These are phyloP conservation scores for Eriosoma lanigerum DNA, from an alignment of 1,140 invertebrate species.

Conservation along the genomic window DNA sequence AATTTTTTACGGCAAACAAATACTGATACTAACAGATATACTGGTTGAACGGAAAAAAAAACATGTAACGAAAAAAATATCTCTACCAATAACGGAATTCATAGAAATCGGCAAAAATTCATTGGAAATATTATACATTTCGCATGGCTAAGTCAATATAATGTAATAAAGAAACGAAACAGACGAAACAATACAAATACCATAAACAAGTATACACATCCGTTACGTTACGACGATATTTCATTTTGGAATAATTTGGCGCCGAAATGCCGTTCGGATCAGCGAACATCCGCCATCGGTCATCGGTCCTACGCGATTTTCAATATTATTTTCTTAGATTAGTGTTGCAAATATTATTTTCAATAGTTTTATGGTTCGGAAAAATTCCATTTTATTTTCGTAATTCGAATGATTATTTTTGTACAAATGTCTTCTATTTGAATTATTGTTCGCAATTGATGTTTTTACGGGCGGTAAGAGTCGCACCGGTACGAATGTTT, in stretches of 20 bases:
- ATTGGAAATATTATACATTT: neutral
- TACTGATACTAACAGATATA: neutral
- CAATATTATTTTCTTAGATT: neutral
- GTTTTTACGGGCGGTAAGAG: no score
- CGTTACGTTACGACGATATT: slow-evolving; percentile 8
- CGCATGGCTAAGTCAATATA: neutral
- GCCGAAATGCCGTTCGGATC: neutral
- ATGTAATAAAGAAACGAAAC: neutral
- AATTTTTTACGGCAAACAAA: neutral
- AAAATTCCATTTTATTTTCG: neutral
- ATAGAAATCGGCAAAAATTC: neutral
- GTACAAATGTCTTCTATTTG: no score
- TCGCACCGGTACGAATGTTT: no score
- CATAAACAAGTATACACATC: neutral
- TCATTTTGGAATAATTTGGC: slow-evolving; percentile 16
- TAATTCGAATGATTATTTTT: no score
- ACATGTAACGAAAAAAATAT: neutral
- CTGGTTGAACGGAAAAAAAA: no score
- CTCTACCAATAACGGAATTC: neutral
- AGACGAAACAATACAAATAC: slow-evolving; percentile 6
- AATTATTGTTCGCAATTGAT: no score
- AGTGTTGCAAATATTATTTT: no score
- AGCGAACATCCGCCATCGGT: neutral
- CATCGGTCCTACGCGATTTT: slow-evolving; percentile 23
- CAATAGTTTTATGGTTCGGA: neutral